Evolutionary conservation across 1,140 invertebrate genomes (phyloP), one percentile per base, ranked within the genome.

Genomic region (Cyphomyrmex costatus): DNA sequence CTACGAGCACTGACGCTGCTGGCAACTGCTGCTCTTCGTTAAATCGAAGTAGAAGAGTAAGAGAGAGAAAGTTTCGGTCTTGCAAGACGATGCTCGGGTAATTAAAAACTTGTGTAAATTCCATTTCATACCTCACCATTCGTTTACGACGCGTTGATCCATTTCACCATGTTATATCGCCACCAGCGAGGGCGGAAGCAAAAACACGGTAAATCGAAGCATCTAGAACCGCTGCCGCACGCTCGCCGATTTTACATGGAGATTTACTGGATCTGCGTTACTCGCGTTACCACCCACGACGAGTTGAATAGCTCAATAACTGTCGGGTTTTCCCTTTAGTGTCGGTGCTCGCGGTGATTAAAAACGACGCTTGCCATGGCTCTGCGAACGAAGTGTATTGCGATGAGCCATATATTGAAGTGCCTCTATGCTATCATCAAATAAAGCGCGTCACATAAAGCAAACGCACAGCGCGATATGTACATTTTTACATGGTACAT

Each of bases 91-190:
- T 83, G 65, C n/a, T 7, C 65, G 21, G 6, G 65, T 49, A 91
- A 88, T 86, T 91, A 88, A 91, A 91, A 91, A 42, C 90, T 91
- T 76, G 82, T 78, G 79, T 21, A 61, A 86, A 80, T 86, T 60
- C 70, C 60, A 24, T 86, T 70, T 86, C 66, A 63, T 42, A 21
- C 30, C 14, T 2, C 33, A 10, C 27, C 33, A 63, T 68, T 68
- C 68, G 30, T 21, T 27, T 68, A 12, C 66, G 36, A 58, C 14
- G 56, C 42, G 66, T 36, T 65, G 60, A 80, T 60, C 61, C 51
- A 65, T 60, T 65, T 63, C 36, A 73, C 14, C 56, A 8, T 10
- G 42, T 33, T 65, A 46, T 27, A 63, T 53, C 53, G 65, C 63
- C n/a, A 16, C n/a, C 76, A 16, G 24, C n/a, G 24, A n/a, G 51